phyloP scores from a whole-genome alignment of 2,113 vertebrate genomes.

The Geothlypis trichas region DNA sequence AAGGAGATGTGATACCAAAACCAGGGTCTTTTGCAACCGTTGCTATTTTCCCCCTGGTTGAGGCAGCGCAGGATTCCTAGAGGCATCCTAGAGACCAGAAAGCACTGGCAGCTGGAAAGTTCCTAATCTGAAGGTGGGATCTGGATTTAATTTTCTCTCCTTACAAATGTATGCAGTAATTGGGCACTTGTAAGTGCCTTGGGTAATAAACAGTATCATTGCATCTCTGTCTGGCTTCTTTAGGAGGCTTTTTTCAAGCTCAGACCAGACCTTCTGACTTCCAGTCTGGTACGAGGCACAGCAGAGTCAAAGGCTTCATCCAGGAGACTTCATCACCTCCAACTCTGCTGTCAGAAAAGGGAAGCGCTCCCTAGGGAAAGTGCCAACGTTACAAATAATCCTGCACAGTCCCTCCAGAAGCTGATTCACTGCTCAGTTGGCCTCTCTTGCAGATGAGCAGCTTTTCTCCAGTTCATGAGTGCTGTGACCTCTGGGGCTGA shows the following conservation, averaged over 20 bases:
- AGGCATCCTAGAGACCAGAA: not conserved
- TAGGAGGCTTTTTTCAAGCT: not conserved
- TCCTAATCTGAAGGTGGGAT: not conserved
- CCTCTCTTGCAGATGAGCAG: not conserved
- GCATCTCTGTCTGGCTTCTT: not conserved
- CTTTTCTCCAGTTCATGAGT: not conserved
- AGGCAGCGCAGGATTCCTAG: not conserved
- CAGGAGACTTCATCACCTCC: not conserved
- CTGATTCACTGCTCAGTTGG: not conserved
- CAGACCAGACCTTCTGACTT: not conserved
- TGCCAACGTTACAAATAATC: rapidly evolving
- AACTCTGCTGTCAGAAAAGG: not conserved
- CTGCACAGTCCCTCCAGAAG: not conserved
- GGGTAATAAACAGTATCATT: not conserved
- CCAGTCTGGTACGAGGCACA: not conserved
- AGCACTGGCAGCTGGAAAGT: not conserved
- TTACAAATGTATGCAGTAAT: not conserved
- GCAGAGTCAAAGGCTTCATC: not conserved
- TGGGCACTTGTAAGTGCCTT: not conserved
- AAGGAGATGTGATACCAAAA: not conserved
- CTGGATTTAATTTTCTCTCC: slow-evolving; percentile 51
- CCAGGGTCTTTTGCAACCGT: not conserved
- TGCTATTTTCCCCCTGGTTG: not conserved
- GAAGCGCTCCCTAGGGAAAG: not conserved
- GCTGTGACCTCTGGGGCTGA: not conserved